Percentiles rank a stretch among this genome's conserved stretches.
phyloP scores from a whole-genome alignment of 2,888 invertebrate genomes.

The Cerastoderma edule region DNA sequence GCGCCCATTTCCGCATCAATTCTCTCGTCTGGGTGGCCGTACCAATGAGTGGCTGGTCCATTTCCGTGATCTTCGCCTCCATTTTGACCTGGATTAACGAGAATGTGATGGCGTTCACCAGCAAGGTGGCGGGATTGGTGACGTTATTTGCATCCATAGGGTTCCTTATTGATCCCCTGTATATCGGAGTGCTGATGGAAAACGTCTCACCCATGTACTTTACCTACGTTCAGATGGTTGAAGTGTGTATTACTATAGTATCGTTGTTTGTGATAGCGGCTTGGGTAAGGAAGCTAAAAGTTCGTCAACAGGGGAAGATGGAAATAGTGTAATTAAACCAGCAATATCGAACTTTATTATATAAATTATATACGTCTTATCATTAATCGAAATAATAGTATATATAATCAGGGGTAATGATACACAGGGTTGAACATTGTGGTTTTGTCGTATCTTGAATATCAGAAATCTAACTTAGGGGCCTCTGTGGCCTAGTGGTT shows the following conservation, averaged over 20 bases:
- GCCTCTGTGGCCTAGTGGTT: too few species aligned
- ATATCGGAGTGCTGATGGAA: slow-evolving; percentile 40
- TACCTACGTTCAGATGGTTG: slow-evolving; percentile 21
- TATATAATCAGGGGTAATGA: too few species aligned
- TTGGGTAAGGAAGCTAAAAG: slow-evolving; percentile 5
- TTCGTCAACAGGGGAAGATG: neutral
- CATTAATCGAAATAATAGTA: too few species aligned
- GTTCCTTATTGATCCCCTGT: slow-evolving; percentile 24
- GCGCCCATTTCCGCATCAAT: neutral
- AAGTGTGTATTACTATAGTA: neutral
- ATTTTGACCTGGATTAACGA: neutral
- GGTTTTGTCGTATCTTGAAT: too few species aligned
- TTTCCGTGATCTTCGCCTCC: neutral
- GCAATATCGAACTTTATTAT: too few species aligned
- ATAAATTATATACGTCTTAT: too few species aligned
- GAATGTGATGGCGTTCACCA: neutral
- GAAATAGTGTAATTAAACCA: too few species aligned
- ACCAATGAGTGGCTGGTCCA: neutral
- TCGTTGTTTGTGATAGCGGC: neutral
- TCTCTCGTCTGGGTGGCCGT: neutral
- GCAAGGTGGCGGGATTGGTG: neutral
- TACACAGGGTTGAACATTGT: too few species aligned
- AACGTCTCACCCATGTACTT: slow-evolving; percentile 36
- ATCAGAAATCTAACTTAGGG: too few species aligned
- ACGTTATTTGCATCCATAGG: neutral